Base-by-base conservation (phyloP, 1,140 invertebrate species). In the Diabrotica virgifera region DNA sequence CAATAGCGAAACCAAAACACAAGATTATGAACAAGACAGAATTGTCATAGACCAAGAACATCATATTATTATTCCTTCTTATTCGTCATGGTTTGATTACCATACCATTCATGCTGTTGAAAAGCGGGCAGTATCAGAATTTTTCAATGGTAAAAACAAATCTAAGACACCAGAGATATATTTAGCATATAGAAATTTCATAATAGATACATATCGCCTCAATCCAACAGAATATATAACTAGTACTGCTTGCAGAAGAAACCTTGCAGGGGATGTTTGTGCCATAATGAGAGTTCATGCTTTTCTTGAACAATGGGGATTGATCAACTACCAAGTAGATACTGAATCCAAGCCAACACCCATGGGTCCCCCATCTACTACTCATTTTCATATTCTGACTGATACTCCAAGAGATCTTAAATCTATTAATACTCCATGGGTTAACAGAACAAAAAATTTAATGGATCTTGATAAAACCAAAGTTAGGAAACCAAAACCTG, bases 161-260 rank as follows among this genome's bases (percentile, higher is more conserved):
- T 99, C 96, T 0, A 99, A 99, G 82, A 98, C 97, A 0, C 96
- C 97, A 0, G 97, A 99, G 84, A 93, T 95, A 69, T 99, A 98
- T 82, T 85, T 99, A 70, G 96, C 96, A 0, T 99, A 99, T 79
- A 84, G 97, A 66, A 99, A 99, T 82, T 99, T 99, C 80, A 99
- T 99, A 96, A 92, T 99, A 73, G 98, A 99, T 80, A 99, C 97
- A 0, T 99, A 99, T 80, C 87, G 98, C 64, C 82, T 99, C 56
- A 99, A 99, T 85, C 98, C 98, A 9, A 98, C 95, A 35, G 98
- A 99, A 82, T 99, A 99, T 76, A 88, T 99, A 63, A 99, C 98
- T 5, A 96, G 94, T 66, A 99, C 98, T 5, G 97, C 98, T 5
- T 98, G 96, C 78, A 84, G 98, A 7, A 86, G 98, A 54, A 99